Evolutionary conservation across 30 jellyfish, hydroid and myxozoan genomes (phyloP), one percentile per base, ranked within the genome.

Genomic region (Hydractinia echinata): DNA sequence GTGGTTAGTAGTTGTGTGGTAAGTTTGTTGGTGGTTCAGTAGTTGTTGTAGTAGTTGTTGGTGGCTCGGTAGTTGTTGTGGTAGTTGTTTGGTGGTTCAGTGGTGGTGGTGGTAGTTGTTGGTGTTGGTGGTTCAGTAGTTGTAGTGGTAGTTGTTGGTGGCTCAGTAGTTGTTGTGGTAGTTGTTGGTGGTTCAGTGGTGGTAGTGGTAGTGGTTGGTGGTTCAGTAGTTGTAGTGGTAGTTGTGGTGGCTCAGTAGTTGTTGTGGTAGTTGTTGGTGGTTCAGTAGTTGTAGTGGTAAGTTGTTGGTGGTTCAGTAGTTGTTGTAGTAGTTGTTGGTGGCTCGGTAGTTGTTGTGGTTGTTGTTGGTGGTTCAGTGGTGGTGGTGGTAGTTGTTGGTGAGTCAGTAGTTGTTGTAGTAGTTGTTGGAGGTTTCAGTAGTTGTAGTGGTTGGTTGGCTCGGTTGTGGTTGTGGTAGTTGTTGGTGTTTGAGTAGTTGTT

Each of bases 331-430:
- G n/a, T n/a, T n/a, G n/a, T n/a, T n/a, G 74, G n/a, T n/a, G n/a
- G n/a, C n/a, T n/a, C n/a, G n/a, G n/a, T n/a, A n/a, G n/a, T n/a
- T n/a, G n/a, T n/a, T n/a, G n/a, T n/a, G n/a, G n/a, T n/a, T n/a
- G n/a, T n/a, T n/a, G n/a, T n/a, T n/a, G n/a, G n/a, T n/a, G n/a
- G n/a, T n/a, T n/a, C n/a, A n/a, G 68, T 56, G n/a, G 68, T 56
- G n/a, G 68, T 56, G 10, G 68, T 62, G 73, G 73, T 62, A n/a
- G 73, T 62, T 6, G 73, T 62, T 62, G 73, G 73, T 10, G 16
- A 44, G 21, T 44, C 49, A 62, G 73, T 62, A 5, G 73, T 62
- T 5, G 73, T 62, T 5, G 73, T 62, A 7, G 73, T 62, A 6
- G 73, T 62, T 5, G 10, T 44, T 62, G 5, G 73, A n/a, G 16